A percentile compares a stretch with the other conserved stretches of the same genome.
phyloP scores from a whole-genome alignment of 2,888 invertebrate genomes.

The Herminia tarsipennalis region DNA sequence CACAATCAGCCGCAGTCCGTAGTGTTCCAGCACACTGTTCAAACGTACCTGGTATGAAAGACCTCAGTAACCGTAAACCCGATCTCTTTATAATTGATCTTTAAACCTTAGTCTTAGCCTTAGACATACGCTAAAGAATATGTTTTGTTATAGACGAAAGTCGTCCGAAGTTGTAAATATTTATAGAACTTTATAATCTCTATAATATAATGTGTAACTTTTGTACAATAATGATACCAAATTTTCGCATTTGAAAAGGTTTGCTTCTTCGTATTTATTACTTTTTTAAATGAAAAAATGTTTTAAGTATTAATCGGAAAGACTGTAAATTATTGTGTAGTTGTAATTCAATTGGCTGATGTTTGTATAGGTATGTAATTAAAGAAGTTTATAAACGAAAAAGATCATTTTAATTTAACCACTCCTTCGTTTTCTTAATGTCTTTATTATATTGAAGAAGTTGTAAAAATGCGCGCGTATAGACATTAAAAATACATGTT shows the following conservation, averaged over 20 bases:
- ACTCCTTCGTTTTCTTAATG: constrained; percentile 24
- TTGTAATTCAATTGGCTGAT: constrained; percentile 78
- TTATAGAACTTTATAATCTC: constrained; percentile 66
- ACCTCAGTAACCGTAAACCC: constrained; percentile 53
- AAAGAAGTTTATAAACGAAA: constrained; percentile 79
- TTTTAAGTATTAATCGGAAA: constrained; percentile 83
- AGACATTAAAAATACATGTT: constrained; percentile 65
- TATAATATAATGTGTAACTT: constrained; percentile 67
- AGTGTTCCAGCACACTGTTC: constrained; percentile 80
- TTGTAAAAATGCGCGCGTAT: constrained; percentile 53
- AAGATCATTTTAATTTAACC: constrained; percentile 11
- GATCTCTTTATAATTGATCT: constrained; percentile 72
- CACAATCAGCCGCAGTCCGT: constrained; percentile 76
- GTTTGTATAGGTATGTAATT: constrained; percentile 83
- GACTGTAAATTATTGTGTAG: constrained; percentile 85
- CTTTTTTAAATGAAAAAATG: constrained; percentile 70
- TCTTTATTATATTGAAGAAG: constrained; percentile 27
- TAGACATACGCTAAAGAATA: constrained; percentile 65
- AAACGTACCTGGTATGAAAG: constrained; percentile 79
- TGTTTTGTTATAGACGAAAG: constrained; percentile 70
- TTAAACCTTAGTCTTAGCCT: constrained; percentile 67
- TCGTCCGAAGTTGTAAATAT: constrained; percentile 76
- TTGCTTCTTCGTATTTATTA: constrained; percentile 82
- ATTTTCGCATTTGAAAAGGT: constrained; percentile 80
- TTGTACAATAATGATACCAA: constrained; percentile 85